Conservation (phyloP, 2,797 vertebrate species). For the Falco cherrug region DNA sequence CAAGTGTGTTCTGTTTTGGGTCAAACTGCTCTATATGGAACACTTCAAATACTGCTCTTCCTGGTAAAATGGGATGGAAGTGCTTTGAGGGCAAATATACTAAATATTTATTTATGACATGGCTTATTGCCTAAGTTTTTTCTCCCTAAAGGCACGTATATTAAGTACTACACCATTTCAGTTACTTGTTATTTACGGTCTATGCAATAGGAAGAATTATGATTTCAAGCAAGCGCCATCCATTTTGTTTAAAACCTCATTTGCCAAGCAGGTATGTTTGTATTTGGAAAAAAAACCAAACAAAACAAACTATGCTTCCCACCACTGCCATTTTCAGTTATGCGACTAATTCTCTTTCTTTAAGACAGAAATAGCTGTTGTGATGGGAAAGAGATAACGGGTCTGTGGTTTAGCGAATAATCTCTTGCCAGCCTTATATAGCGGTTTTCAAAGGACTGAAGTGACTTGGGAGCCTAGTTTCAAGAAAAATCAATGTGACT, state of each 20-base stretch:
- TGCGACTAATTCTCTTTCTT: background rate
- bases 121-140: conserved; percentile 24
- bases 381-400: background rate
- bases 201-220: background rate
- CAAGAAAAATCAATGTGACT: conserved; percentile 12
- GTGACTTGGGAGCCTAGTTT: background rate
- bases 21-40: background rate
- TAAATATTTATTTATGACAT: conserved; percentile 65
- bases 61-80: conserved; percentile 38
- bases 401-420: background rate
- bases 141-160: conserved; percentile 20
- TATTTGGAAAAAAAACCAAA: background rate
- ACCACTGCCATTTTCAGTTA: background rate
- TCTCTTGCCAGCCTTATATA: background rate
- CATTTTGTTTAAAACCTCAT: conserved; percentile 19
- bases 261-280: conserved; percentile 12
- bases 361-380: background rate
- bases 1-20: background rate
- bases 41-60: conserved; percentile 7
- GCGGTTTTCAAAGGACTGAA: background rate
- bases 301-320: background rate
- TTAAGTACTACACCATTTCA: conserved; percentile 39
- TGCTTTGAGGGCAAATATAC: conserved; percentile 7
- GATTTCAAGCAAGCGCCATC: background rate
- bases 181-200: conserved; percentile 7